Evolutionary conservation across 2,888 invertebrate genomes (phyloP).

Genomic region (Gasteruption jaculator): DNA sequence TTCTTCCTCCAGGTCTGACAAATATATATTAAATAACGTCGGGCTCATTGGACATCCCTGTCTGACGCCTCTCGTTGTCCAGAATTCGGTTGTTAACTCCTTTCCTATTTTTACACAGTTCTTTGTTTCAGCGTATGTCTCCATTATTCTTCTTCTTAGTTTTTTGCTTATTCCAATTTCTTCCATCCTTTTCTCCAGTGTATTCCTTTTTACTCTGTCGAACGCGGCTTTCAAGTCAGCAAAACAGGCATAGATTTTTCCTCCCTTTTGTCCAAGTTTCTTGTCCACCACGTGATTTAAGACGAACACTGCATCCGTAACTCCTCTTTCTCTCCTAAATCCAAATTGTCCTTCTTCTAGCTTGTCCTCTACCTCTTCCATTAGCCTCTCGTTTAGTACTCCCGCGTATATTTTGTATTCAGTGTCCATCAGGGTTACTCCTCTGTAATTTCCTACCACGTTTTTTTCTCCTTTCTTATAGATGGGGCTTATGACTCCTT

Average conservation of each 20-base stretch:
- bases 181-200: not conserved
- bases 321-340: conserved; percentile 8
- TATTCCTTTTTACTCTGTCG: conserved; percentile 3
- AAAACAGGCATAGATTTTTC: conserved; percentile 6
- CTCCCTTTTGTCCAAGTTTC: conserved; percentile 1
- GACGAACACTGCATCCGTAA: not conserved
- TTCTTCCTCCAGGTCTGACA: too few relatives aligned
- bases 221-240: conserved; percentile 6
- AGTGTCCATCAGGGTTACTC: conserved; percentile 5
- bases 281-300: conserved; percentile 2
- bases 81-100: conserved; percentile 1
- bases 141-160: not conserved
- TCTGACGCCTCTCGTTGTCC: conserved; percentile 6
- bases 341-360: conserved; percentile 2
- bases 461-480: not conserved
- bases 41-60: too few relatives aligned
- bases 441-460: conserved; percentile 5
- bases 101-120: not conserved
- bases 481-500: not conserved
- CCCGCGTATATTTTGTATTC: too few relatives aligned
- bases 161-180: not conserved
- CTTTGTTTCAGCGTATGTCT: not conserved
- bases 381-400: too few relatives aligned
- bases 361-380: too few relatives aligned
- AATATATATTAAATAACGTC: too few relatives aligned